Conservation (phyloP, 2,113 vertebrate species). For the Rissa tridactyla region DNA sequence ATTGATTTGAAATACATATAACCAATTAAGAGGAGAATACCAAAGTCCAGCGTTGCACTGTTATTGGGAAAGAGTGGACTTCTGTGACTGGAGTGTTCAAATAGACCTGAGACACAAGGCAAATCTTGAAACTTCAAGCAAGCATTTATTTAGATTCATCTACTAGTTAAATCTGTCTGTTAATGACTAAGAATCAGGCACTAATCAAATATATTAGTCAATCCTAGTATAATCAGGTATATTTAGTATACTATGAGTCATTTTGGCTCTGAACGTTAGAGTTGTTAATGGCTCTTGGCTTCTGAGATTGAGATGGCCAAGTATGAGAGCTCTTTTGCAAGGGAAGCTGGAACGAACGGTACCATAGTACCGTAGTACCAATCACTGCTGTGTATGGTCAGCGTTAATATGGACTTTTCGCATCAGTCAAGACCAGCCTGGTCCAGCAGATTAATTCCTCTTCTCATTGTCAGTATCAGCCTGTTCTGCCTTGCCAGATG, state of each 20-base stretch:
- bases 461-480: not conserved
- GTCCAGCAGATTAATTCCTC: not conserved
- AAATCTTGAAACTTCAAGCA: not conserved
- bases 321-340: not conserved
- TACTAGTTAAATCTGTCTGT: not conserved
- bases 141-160: not conserved
- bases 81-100: not conserved
- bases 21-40: not conserved
- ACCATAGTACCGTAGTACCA: no score
- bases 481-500: not conserved
- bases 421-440: not conserved
- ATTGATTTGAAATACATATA: not conserved
- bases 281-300: not conserved
- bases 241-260: not conserved
- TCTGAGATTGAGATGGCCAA: not conserved
- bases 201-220: not conserved
- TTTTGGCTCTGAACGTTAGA: not conserved
- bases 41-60: not conserved
- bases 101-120: not conserved
- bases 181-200: not conserved
- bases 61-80: not conserved
- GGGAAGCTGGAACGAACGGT: not conserved
- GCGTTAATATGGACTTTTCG: not conserved
- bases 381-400: not conserved
- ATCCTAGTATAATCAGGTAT: not conserved